Percentiles rank a stretch among this genome's conserved stretches.
Conservation (phyloP, 1,140 invertebrate species). For the Drosophila quadrilineata region DNA sequence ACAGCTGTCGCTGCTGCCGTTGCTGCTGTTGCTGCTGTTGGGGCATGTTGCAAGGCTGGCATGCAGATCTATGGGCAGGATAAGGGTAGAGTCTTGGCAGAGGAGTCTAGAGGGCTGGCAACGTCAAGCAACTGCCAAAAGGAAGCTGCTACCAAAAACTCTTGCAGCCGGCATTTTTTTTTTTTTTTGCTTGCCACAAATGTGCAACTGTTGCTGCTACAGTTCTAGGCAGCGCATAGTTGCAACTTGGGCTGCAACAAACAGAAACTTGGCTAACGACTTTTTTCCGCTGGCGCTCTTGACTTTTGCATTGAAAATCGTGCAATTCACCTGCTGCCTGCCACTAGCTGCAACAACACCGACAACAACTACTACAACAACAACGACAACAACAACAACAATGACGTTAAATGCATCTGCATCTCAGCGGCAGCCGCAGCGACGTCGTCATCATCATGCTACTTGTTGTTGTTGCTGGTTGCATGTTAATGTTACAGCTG, state of each 20-base stretch:
- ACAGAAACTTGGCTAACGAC: slow-evolving; percentile 78
- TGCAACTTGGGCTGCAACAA: slow-evolving; percentile 57
- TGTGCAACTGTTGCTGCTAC: slow-evolving; percentile 36
- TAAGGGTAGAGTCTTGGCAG: slow-evolving; percentile 27
- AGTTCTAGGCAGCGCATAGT: slow-evolving; percentile 48
- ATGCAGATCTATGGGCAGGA: slow-evolving; percentile 45
- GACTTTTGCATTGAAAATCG: slow-evolving; percentile 80
- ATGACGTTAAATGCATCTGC: slow-evolving; percentile 72
- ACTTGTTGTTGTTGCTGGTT: slow-evolving; percentile 36
- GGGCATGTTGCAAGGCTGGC: no score
- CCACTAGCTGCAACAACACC: slow-evolving; percentile 34
- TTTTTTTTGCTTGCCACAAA: slow-evolving; percentile 35
- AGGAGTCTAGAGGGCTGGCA: slow-evolving; percentile 1
- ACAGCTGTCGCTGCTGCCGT: slow-evolving; percentile 59
- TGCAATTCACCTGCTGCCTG: slow-evolving; percentile 78
- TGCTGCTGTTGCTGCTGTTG: slow-evolving; percentile 48
- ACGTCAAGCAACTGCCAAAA: slow-evolving; percentile 67
- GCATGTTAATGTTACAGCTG: slow-evolving; percentile 78
- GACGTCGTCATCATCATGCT: slow-evolving; percentile 19
- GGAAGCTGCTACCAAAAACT: slow-evolving; percentile 79
- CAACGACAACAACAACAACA: slow-evolving; percentile 40
- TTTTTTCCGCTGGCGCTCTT: slow-evolving; percentile 79
- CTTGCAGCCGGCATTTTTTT: slow-evolving; percentile 52
- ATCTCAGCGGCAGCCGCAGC: slow-evolving; percentile 35
- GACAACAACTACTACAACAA: slow-evolving; percentile 15